A percentile compares a stretch with the other conserved stretches of the same genome.
Conservation (phyloP, 2,113 vertebrate species). For the Cavia porcellus region DNA sequence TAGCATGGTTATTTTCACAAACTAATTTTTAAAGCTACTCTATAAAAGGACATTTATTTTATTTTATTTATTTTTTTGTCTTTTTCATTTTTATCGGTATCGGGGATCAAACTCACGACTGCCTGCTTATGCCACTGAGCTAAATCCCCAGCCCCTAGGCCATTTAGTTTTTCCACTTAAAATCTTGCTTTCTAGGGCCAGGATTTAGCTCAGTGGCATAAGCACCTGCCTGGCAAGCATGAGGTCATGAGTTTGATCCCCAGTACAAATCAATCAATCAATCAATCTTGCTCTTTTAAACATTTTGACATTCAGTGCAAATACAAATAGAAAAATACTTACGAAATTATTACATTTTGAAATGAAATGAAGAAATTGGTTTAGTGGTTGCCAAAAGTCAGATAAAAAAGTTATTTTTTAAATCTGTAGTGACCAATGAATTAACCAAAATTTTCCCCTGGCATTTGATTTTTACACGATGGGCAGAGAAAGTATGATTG, state of each 20-base stretch:
- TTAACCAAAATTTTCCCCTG: neutral
- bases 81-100: too few species aligned
- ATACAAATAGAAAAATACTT: constrained; percentile 34
- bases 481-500: neutral
- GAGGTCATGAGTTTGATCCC: too few species aligned
- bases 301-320: neutral
- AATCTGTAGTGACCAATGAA: neutral
- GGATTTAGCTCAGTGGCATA: too few species aligned
- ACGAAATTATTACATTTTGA: constrained; percentile 34
- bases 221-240: too few species aligned
- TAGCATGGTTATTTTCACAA: constrained; percentile 43
- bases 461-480: neutral
- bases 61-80: too few species aligned
- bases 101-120: too few species aligned
- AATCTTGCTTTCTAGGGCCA: neutral
- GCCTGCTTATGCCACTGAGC: too few species aligned
- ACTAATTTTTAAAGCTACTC: neutral
- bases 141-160: too few species aligned
- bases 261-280: too few species aligned
- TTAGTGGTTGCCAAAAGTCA: neutral
- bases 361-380: constrained; percentile 27
- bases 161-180: constrained; percentile 1
- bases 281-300: neutral
- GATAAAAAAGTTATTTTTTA: constrained; percentile 42
- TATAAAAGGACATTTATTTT: constrained; percentile 23